These are phyloP conservation scores for Pseudolycoriella hygida DNA, from an alignment of 2,888 invertebrate species.

Conservation along the genomic window DNA sequence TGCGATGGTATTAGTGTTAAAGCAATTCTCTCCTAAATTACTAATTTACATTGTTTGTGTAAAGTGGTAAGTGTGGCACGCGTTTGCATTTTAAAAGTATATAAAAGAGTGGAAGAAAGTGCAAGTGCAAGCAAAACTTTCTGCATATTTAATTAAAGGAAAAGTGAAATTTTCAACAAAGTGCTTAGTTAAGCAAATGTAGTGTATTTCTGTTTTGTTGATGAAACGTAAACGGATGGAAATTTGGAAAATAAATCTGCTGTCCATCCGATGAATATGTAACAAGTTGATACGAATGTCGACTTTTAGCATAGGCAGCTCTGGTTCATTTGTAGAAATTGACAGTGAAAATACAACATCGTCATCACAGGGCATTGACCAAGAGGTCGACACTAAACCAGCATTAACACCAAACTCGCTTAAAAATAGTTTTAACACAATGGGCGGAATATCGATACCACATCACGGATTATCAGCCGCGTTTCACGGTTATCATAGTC, in stretches of 20 bases:
- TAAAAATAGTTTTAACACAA: conserved; percentile 7
- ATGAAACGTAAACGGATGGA: no score
- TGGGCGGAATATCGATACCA: conserved; percentile 13
- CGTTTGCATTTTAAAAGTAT: not conserved
- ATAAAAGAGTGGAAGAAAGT: not conserved
- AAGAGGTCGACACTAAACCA: conserved; percentile 2
- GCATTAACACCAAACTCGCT: conserved; percentile 1
- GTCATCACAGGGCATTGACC: conserved; percentile 4
- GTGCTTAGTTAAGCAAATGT: no score
- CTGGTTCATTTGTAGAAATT: conserved; percentile 6
- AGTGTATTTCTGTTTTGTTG: no score
- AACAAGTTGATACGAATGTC: conserved; percentile 3
- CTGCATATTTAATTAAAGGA: not conserved
- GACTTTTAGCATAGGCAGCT: conserved; percentile 5
- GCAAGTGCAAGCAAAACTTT: conserved; percentile 2
- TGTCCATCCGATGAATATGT: not conserved
- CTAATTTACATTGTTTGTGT: conserved; percentile 3
- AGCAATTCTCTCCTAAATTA: not conserved
- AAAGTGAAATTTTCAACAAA: no score
- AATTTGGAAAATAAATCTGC: no score
- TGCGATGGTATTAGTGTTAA: not conserved
- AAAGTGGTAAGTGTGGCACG: not conserved
- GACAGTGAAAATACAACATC: conserved; percentile 4
- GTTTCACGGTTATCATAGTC: conserved; percentile 14
- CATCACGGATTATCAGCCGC: conserved; percentile 13